Evolutionary conservation across 1,140 invertebrate species (phyloP).

Genomic region (Brachionus koreanus): DNA sequence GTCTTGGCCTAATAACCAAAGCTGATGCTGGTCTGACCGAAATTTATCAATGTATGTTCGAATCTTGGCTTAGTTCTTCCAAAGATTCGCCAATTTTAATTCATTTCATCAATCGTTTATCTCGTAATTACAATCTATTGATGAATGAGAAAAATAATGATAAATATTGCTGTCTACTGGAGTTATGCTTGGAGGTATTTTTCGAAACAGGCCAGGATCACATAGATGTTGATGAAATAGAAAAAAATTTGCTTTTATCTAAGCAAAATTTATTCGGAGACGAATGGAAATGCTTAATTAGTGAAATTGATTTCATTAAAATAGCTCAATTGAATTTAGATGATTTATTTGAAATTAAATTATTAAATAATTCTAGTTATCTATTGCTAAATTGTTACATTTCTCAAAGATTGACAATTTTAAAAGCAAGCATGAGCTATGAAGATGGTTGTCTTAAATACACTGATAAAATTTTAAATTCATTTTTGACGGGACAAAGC

Average conservation of each 20-base stretch:
- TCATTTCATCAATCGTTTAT: constrained; percentile 35
- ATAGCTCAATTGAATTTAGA: background rate
- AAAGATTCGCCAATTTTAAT: constrained; percentile 35
- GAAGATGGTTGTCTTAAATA: constrained; percentile 18
- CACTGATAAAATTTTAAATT: constrained; percentile 1
- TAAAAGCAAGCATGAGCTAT: constrained; percentile 23
- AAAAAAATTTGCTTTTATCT: constrained; percentile 30
- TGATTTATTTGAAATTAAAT: constrained; percentile 1
- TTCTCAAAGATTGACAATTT: background rate
- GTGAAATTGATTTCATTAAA: constrained; percentile 38
- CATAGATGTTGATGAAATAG: background rate
- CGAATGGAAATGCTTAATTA: constrained; percentile 9
- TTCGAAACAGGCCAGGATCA: background rate
- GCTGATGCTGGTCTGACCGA: background rate
- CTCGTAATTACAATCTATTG: background rate
- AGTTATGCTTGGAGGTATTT: constrained; percentile 37
- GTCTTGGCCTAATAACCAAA: background rate
- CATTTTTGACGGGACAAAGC: background rate
- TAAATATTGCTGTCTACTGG: constrained; percentile 19
- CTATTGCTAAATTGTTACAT: constrained; percentile 35
- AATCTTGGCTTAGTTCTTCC: constrained; percentile 35
- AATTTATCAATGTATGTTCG: constrained; percentile 21
- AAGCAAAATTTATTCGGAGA: background rate
- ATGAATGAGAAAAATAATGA: background rate
- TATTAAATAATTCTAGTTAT: constrained; percentile 1